A percentile compares a stretch with the other conserved stretches of the same genome.
These are phyloP conservation scores for Myotis davidii DNA, from an alignment of 2,113 vertebrate species.

Conservation along the genomic window DNA sequence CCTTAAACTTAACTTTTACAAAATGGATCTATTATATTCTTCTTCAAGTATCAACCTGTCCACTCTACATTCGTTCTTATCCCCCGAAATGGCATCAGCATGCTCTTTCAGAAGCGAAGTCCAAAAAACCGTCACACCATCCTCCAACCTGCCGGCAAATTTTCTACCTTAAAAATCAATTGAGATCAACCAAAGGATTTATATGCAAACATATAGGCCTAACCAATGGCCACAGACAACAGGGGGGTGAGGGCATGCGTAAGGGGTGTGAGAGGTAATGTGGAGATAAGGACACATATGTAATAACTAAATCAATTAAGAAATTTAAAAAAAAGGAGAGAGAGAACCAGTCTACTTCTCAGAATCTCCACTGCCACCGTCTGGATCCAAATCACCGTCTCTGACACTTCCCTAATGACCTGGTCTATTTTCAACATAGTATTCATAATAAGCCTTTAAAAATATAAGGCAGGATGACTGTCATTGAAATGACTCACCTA, in stretches of 20 bases:
- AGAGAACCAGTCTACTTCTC: background rate
- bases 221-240: too few species aligned
- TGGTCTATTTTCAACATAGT: background rate
- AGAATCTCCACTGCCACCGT: background rate
- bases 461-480: background rate
- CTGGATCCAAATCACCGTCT: background rate
- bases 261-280: too few species aligned
- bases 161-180: background rate
- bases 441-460: background rate
- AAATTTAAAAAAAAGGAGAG: too few species aligned
- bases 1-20: background rate
- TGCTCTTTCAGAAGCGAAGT: background rate
- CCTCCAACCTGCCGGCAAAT: background rate
- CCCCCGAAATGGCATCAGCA: background rate
- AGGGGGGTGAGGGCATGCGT: too few species aligned
- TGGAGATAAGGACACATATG: too few species aligned
- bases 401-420: background rate
- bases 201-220: too few species aligned
- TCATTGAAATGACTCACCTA: background rate
- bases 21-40: background rate
- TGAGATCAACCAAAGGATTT: background rate
- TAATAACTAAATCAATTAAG: too few species aligned
- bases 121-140: background rate
- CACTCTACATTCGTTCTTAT: background rate
- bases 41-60: background rate